A percentile compares a stretch with the other conserved stretches of the same genome.
These are phyloP conservation scores for Mesitornis unicolor DNA, from an alignment of 2,113 vertebrate genomes.

Conservation along the genomic window DNA sequence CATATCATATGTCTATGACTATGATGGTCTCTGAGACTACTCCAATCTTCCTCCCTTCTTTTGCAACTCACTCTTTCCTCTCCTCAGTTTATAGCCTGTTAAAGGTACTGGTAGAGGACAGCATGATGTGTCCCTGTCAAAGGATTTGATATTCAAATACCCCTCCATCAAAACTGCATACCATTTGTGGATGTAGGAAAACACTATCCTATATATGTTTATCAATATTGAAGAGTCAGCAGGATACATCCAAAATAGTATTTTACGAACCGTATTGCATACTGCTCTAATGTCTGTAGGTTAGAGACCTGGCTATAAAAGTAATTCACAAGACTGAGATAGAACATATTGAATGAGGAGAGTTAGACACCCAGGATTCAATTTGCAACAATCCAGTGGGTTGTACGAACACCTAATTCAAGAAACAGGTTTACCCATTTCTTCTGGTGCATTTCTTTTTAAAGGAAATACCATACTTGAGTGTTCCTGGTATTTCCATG, in stretches of 20 bases:
- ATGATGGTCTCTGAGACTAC: background rate
- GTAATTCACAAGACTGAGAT: background rate
- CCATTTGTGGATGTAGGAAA: background rate
- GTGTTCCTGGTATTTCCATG: background rate
- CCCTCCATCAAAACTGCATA: background rate
- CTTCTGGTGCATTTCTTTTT: background rate
- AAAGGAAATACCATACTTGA: background rate
- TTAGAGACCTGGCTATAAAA: background rate
- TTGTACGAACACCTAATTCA: background rate
- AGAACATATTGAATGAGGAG: background rate
- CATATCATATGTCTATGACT: no score
- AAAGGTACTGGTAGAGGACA: background rate
- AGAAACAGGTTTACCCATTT: background rate
- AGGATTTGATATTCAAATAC: background rate
- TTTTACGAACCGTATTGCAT: background rate
- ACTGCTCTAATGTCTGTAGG: background rate
- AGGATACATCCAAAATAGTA: background rate
- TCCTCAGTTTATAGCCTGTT: background rate
- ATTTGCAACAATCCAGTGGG: background rate
- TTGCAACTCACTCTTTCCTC: background rate
- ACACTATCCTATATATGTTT: background rate
- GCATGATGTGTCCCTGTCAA: background rate
- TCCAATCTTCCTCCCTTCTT: background rate
- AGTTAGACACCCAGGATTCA: background rate
- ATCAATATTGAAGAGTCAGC: background rate